phyloP scores from a whole-genome alignment of 2,888 invertebrate species.

The Cryptus viduatorius region DNA sequence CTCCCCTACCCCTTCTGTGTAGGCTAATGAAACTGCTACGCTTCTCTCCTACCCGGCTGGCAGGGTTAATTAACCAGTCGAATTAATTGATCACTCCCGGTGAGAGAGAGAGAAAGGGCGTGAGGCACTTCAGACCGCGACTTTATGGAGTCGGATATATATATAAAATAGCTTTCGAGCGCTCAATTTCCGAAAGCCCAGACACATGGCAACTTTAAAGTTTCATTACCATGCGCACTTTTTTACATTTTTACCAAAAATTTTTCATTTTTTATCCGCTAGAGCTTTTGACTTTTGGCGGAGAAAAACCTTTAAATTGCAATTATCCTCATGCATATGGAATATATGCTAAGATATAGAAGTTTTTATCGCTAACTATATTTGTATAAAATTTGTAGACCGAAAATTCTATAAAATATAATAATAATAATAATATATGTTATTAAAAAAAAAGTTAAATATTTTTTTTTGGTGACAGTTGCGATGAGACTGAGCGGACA shows the following conservation, averaged over 20 bases:
- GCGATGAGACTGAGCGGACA: not conserved
- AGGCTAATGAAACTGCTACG: slow-evolving; percentile 76
- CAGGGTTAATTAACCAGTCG: slow-evolving; percentile 79
- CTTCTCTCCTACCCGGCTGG: slow-evolving; percentile 49
- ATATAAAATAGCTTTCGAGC: slow-evolving; percentile 29
- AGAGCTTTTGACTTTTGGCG: too few species aligned
- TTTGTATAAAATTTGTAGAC: too few species aligned
- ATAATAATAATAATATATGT: too few species aligned
- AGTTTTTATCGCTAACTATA: too few species aligned
- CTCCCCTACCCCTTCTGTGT: slow-evolving; percentile 33
- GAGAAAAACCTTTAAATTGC: too few species aligned
- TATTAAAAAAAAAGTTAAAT: too few species aligned
- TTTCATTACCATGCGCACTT: slow-evolving; percentile 5
- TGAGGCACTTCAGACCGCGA: slow-evolving; percentile 38
- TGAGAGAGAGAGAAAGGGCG: not conserved
- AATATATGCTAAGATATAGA: too few species aligned
- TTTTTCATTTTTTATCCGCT: too few species aligned
- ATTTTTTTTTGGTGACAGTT: too few species aligned
- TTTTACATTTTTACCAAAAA: not conserved
- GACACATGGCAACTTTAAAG: not conserved
- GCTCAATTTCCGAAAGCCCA: not conserved
- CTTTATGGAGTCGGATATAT: slow-evolving; percentile 25
- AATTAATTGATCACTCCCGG: slow-evolving; percentile 79
- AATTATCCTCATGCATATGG: too few species aligned
- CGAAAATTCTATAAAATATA: too few species aligned